A percentile compares a stretch with the other conserved stretches of the same genome.
Conservation (phyloP, 1,140 invertebrate genomes). For the Triops cancriformis region DNA sequence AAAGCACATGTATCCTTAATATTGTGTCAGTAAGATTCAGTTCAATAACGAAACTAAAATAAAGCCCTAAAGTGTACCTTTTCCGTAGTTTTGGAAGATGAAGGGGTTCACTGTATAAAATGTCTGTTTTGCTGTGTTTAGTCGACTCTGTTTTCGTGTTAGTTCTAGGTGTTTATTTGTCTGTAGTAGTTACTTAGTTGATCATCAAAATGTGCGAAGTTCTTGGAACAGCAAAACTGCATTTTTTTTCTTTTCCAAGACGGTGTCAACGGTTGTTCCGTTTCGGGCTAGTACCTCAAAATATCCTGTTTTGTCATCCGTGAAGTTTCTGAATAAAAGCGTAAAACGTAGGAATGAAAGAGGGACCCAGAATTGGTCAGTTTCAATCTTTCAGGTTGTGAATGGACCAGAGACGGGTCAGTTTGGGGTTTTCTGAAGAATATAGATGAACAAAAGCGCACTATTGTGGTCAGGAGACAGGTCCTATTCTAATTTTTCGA, state of each 20-base stretch:
- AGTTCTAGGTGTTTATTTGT: too few relatives aligned
- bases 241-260: background rate
- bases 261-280: background rate
- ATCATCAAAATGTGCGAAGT: too few relatives aligned
- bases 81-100: too few relatives aligned
- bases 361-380: conserved; percentile 8
- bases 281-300: background rate
- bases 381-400: background rate
- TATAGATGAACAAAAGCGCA: conserved; percentile 2
- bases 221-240: background rate
- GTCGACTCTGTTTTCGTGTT: too few relatives aligned
- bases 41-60: too few relatives aligned
- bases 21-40: too few relatives aligned
- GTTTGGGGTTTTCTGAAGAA: conserved; percentile 10
- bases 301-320: background rate
- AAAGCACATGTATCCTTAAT: too few relatives aligned
- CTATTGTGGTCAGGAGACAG: conserved; percentile 3
- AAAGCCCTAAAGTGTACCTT: too few relatives aligned
- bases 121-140: too few relatives aligned
- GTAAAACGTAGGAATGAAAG: background rate
- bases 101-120: too few relatives aligned
- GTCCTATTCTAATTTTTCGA: conserved; percentile 11
- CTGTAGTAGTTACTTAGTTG: too few relatives aligned
- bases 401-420: conserved; percentile 6
- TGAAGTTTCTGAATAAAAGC: conserved; percentile 3